A percentile compares a stretch with the other conserved stretches of the same genome.
Conservation (phyloP, 2,113 vertebrate genomes). For the Trematocara stigmaticum region DNA sequence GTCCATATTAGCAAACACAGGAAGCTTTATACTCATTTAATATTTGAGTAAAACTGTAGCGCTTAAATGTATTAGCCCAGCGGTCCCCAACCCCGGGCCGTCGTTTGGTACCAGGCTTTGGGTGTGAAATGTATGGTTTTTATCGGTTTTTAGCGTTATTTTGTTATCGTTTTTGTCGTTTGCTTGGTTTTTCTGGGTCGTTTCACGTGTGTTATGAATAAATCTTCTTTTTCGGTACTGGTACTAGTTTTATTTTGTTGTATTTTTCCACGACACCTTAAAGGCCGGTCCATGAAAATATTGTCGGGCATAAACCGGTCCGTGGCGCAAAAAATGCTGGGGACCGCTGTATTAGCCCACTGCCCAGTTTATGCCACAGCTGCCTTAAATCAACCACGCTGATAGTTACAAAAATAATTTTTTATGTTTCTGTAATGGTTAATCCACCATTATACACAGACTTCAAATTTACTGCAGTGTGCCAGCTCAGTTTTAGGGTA, state of each 20-base stretch:
- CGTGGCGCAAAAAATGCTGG: no score
- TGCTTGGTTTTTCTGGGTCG: neutral
- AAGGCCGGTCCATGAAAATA: fast-evolving
- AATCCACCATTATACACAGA: neutral
- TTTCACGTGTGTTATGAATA: no score
- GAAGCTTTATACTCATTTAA: neutral
- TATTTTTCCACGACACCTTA: neutral
- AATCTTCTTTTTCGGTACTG: no score
- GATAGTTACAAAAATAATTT: neutral
- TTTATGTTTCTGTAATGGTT: neutral
- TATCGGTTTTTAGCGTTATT: fast-evolving
- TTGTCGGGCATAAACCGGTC: neutral
- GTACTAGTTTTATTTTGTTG: neutral
- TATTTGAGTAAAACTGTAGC: neutral
- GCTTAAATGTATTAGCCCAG: neutral
- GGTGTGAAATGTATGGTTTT: neutral
- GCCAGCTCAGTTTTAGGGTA: neutral
- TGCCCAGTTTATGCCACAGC: neutral
- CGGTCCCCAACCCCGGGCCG: neutral
- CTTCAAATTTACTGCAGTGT: neutral
- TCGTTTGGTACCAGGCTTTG: neutral
- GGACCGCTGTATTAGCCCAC: neutral
- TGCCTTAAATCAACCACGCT: neutral
- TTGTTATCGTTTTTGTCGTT: neutral
- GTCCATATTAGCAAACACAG: neutral